These are phyloP conservation scores for Spodoptera frugiperda DNA, from an alignment of 1,140 invertebrate species.

Conservation along the genomic window DNA sequence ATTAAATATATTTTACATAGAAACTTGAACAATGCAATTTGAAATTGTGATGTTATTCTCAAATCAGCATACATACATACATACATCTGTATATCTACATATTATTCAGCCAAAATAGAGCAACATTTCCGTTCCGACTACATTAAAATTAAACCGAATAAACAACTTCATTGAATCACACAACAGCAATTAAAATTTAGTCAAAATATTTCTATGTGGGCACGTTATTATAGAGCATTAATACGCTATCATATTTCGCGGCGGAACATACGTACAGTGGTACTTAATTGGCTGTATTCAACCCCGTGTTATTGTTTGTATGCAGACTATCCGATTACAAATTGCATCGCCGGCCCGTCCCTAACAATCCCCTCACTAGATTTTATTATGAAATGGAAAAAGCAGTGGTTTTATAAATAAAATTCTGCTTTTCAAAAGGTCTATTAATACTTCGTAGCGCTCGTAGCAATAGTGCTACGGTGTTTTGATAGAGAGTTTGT, in stretches of 20 bases:
- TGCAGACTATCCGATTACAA: constrained; percentile 25
- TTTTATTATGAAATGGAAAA: too few relatives aligned
- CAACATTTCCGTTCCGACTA: too few relatives aligned
- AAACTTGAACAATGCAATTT: too few relatives aligned
- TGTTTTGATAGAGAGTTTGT: neutral
- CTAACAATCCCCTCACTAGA: too few relatives aligned
- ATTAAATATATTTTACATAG: too few relatives aligned
- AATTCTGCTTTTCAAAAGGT: neutral
- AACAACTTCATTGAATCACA: neutral
- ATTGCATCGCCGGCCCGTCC: neutral
- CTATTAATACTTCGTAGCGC: neutral
- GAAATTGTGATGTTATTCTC: too few relatives aligned
- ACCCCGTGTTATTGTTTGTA: neutral
- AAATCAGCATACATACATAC: too few relatives aligned
- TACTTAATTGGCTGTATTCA: neutral
- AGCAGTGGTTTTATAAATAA: too few relatives aligned
- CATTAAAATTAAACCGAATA: too few relatives aligned
- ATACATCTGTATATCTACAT: too few relatives aligned
- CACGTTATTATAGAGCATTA: neutral
- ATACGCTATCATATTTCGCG: neutral
- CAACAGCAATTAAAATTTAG: neutral
- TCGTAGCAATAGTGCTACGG: constrained; percentile 1
- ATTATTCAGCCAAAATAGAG: too few relatives aligned
- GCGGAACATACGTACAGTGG: neutral
- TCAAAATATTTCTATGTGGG: constrained; percentile 1